Conservation (phyloP, 1,140 invertebrate species). For the Cyrtorhinus lividipennis region DNA sequence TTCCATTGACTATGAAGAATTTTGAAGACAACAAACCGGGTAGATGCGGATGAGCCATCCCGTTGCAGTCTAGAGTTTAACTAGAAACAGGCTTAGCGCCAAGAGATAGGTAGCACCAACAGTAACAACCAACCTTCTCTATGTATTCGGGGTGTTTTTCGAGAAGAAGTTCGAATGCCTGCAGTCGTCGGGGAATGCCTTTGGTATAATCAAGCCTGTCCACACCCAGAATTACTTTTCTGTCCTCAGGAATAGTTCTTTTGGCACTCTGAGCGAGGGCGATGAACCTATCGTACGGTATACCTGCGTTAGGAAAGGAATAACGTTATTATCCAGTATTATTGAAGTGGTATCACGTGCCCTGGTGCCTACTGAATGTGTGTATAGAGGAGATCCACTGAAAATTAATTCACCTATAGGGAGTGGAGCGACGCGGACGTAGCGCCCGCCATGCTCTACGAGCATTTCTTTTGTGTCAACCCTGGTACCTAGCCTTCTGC, state of each 20-base stretch:
- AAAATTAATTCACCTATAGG: conserved; percentile 46
- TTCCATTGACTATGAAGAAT: too few species aligned
- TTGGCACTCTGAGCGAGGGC: conserved; percentile 63
- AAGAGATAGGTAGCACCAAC: too few species aligned
- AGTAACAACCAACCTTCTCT: conserved; percentile 57
- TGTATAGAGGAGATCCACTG: not conserved
- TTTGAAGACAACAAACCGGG: too few species aligned
- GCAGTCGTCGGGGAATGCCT: conserved; percentile 67
- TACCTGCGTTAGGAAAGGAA: not conserved
- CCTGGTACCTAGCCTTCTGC: conserved; percentile 68
- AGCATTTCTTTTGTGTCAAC: conserved; percentile 74
- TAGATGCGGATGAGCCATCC: too few species aligned
- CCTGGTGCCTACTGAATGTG: too few species aligned
- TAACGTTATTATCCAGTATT: not conserved
- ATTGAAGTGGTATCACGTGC: not conserved
- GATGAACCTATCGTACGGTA: conserved; percentile 44
- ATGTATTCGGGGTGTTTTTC: conserved; percentile 74
- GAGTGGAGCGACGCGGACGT: conserved; percentile 62
- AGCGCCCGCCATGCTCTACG: conserved; percentile 72
- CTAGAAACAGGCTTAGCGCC: too few species aligned
- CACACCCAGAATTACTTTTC: conserved; percentile 72
- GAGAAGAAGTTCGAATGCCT: conserved; percentile 68
- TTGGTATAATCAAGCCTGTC: conserved; percentile 85
- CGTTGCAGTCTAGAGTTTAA: too few species aligned
- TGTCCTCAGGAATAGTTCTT: conserved; percentile 44